Conservation (phyloP, 2,113 vertebrate genomes). For the Maccullochella peelii region DNA sequence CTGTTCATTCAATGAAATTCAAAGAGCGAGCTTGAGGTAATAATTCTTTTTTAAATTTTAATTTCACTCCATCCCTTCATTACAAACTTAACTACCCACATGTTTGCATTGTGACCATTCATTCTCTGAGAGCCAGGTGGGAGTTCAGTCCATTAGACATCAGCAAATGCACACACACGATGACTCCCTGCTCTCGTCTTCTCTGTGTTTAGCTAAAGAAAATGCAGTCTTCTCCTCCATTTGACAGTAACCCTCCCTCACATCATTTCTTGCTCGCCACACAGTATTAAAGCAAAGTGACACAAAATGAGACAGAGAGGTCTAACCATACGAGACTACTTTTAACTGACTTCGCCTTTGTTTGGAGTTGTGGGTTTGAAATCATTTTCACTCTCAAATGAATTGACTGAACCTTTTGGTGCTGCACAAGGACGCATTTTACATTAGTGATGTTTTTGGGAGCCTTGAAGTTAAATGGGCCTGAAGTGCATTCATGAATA, state of each 20-base stretch:
- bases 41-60: background rate
- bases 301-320: slow-evolving; percentile 9
- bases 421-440: slow-evolving; percentile 32
- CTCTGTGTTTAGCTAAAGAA: slow-evolving; percentile 10
- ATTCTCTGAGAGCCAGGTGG: background rate
- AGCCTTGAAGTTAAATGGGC: slow-evolving; percentile 27
- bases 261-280: slow-evolving; percentile 3
- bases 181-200: background rate
- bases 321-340: background rate
- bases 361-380: slow-evolving; percentile 19
- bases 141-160: slow-evolving; percentile 11
- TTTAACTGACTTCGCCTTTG: slow-evolving; percentile 39
- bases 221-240: background rate
- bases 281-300: slow-evolving; percentile 48
- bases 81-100: slow-evolving; percentile 7
- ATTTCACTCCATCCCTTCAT: slow-evolving; percentile 6
- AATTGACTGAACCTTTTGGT: slow-evolving; percentile 12
- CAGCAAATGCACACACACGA: background rate
- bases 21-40: background rate
- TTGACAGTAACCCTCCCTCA: slow-evolving; percentile 33
- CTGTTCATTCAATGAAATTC: background rate
- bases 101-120: background rate
- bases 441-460: slow-evolving; percentile 26
- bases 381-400: slow-evolving; percentile 25
- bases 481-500: slow-evolving; percentile 24